Conservation (phyloP, 2,888 invertebrate genomes). For the Megaustenia siamemsis region DNA sequence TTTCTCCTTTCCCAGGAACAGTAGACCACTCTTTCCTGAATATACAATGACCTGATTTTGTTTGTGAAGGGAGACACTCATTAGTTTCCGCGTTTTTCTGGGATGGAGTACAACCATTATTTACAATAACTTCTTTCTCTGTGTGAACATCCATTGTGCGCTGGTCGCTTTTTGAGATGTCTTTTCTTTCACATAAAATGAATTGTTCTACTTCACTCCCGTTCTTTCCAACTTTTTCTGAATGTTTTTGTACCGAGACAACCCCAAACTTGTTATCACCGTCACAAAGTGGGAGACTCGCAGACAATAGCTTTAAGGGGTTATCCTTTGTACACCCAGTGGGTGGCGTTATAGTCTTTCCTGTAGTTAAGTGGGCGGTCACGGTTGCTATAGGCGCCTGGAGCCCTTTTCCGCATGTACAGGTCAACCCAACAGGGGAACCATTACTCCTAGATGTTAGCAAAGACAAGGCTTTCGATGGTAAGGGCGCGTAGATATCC, state of each 20-base stretch:
- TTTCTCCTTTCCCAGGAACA: not conserved
- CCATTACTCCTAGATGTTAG: conserved; percentile 33
- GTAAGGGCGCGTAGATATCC: conserved; percentile 52
- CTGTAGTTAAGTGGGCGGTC: conserved; percentile 26
- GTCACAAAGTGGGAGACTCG: conserved; percentile 4
- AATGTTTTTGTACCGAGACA: conserved; percentile 42
- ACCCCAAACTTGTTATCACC: conserved; percentile 22
- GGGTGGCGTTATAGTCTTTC: conserved; percentile 12
- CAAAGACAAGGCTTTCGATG: conserved; percentile 45
- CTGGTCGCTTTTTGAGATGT: conserved; percentile 4
- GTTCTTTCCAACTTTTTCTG: not conserved
- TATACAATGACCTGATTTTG: conserved; percentile 2
- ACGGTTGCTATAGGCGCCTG: conserved; percentile 21
- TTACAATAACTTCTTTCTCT: conserved; percentile 9
- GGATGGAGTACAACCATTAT: not conserved
- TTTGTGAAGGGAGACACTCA: conserved; percentile 14
- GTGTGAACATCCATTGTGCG: conserved; percentile 7
- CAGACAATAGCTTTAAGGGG: not conserved
- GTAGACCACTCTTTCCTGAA: not conserved
- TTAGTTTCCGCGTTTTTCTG: conserved; percentile 15
- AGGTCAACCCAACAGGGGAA: conserved; percentile 1
- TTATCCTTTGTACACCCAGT: conserved; percentile 18
- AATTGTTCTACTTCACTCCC: not conserved
- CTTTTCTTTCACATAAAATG: conserved; percentile 20
- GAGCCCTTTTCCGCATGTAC: conserved; percentile 20